Evolutionary conservation across 2,113 vertebrate genomes (phyloP).

Genomic region (Caloenas nicobarica): DNA sequence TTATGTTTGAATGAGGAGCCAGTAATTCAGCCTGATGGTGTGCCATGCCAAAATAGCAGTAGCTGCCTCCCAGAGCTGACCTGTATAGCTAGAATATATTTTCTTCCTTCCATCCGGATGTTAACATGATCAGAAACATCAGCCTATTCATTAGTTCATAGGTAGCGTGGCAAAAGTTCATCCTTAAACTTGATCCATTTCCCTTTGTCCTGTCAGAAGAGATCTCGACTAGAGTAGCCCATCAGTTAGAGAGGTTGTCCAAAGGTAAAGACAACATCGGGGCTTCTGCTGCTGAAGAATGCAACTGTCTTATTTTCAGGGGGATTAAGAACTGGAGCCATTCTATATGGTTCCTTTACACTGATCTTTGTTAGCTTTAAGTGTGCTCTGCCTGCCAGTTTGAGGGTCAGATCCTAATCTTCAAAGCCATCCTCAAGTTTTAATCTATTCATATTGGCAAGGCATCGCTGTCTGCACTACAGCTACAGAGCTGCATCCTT

Average conservation of each 20-base stretch:
- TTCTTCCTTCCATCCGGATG: conserved; percentile 30
- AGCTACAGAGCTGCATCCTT: background rate
- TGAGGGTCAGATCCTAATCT: background rate
- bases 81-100: background rate
- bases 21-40: background rate
- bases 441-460: background rate
- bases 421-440: background rate
- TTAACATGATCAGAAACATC: background rate
- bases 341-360: background rate
- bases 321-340: background rate
- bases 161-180: background rate
- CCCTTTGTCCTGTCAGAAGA: background rate
- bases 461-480: background rate
- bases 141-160: background rate
- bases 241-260: background rate
- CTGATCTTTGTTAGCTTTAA: background rate
- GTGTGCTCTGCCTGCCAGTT: background rate
- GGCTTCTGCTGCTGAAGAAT: background rate
- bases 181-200: background rate
- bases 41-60: background rate
- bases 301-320: background rate
- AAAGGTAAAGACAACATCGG: background rate
- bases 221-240: background rate
- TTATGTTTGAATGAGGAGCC: background rate
- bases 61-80: background rate